Conservation (phyloP, 1,140 invertebrate species). For the Matsumurasca onukii region DNA sequence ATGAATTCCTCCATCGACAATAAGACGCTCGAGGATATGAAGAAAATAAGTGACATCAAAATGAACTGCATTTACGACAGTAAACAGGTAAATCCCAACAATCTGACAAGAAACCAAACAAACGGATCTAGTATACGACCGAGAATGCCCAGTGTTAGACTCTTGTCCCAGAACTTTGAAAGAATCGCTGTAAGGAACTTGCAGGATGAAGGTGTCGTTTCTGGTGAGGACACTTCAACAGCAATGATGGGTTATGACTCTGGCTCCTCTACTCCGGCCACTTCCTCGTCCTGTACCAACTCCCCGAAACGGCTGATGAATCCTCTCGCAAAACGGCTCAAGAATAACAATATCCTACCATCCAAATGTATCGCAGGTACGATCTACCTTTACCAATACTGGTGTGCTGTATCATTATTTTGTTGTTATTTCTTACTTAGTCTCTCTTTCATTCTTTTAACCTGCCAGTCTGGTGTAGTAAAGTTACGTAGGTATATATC, state of each 20-base stretch:
- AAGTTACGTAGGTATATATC: conserved; percentile 41
- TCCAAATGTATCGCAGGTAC: conserved; percentile 53
- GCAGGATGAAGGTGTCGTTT: conserved; percentile 30
- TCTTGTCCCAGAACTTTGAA: conserved; percentile 46
- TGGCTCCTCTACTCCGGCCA: conserved; percentile 59
- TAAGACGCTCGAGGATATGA: conserved; percentile 4
- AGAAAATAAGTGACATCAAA: conserved; percentile 8
- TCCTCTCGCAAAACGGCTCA: conserved; percentile 48
- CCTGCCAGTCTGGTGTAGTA: conserved; percentile 44
- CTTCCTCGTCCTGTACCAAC: conserved; percentile 63
- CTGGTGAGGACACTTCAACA: conserved; percentile 42
- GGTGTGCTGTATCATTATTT: conserved; percentile 29
- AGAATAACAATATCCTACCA: conserved; percentile 51
- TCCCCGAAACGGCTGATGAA: conserved; percentile 60
- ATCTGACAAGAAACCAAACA: background rate
- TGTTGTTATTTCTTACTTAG: conserved; percentile 38
- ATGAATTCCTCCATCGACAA: conserved; percentile 10
- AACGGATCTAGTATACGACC: conserved; percentile 4
- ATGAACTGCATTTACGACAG: background rate
- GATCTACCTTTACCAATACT: background rate
- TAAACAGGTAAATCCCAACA: conserved; percentile 3
- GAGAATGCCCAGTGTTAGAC: conserved; percentile 40
- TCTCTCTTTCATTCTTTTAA: conserved; percentile 43
- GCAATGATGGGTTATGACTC: conserved; percentile 47
- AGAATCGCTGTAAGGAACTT: conserved; percentile 36